Base-by-base conservation (phyloP, 2,888 invertebrate species). In the Nysson spinosus region DNA sequence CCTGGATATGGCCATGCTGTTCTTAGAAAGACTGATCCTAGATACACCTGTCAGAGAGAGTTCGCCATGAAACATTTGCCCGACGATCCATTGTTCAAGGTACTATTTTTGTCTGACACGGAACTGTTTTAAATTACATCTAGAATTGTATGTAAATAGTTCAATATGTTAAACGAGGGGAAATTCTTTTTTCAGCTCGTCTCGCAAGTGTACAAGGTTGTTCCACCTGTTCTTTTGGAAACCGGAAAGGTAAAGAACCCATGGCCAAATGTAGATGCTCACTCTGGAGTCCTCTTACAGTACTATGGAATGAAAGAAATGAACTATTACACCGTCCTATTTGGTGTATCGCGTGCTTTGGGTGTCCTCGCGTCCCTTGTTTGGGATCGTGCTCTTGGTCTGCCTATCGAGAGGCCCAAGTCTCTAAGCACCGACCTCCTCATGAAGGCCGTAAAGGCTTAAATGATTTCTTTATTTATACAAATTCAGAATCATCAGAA, bases 221-320 rank as follows among this genome's bases (percentile, higher is more conserved):
- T 96, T 40, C 98, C 98, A 0, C 95, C 95, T 75, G 93, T 98
- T 83, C 93, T 98, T 37, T 91, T 94, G 78, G 96, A 96, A 88
- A 94, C 95, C 77, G 98, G 97, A 84, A 98, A 98, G 89, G 97
- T 97, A 62, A 96, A 97, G 91, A 98, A 98, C 91, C 98, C 98
- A 67, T 98, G 97, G 97, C 98, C 98, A 75, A 98, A 98, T 87
- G 98, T 98, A 78, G 98, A 98, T 89, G 97, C 98, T 16, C 97
- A 98, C 89, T 97, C 97, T 72, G 98, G 98, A 74, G 97, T 85
- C 39, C 74, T 86, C 37, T 86, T 90, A 32, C 89, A 94, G 89
- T 93, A 95, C 89, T 96, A 93, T 83, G 95, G 94, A 77, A 90
- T 96, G 91, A 95, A 91, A 82, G 96, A 96, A 88, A 95, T 95